These are phyloP conservation scores for Streptopelia turtur DNA, from an alignment of 2,797 vertebrate genomes.

Conservation along the genomic window DNA sequence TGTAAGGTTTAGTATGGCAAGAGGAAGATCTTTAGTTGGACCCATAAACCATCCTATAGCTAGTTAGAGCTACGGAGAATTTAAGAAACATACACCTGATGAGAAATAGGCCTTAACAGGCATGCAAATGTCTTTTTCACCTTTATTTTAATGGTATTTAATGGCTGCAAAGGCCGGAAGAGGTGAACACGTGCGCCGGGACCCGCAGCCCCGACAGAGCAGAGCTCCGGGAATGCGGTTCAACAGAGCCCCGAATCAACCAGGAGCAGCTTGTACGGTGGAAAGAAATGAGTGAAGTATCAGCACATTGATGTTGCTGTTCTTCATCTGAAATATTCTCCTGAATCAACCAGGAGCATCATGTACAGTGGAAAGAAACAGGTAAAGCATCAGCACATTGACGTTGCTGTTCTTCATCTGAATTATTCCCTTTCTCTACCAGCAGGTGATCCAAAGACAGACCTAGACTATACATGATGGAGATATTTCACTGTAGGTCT, in stretches of 20 bases:
- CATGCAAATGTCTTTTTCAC: background rate
- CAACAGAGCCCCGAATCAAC: background rate
- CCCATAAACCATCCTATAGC: background rate
- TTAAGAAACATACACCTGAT: background rate
- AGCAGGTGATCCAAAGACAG: background rate
- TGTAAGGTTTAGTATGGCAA: background rate
- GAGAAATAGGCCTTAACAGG: background rate
- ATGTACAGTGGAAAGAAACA: accelerated
- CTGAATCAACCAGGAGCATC: background rate
- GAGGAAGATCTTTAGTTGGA: background rate
- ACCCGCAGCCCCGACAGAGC: accelerated
- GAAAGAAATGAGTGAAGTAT: background rate
- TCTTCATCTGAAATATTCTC: background rate
- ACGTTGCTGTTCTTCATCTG: background rate
- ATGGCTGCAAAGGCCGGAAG: background rate
- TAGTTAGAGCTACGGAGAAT: background rate
- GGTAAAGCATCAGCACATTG: background rate
- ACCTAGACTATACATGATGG: accelerated
- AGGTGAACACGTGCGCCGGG: accelerated
- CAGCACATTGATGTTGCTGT: background rate
- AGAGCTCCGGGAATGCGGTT: background rate
- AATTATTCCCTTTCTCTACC: background rate
- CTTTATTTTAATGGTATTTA: background rate
- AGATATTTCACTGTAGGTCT: background rate
- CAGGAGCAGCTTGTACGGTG: accelerated